Evolutionary conservation across 2,888 invertebrate species (phyloP), one percentile per base, ranked within the genome.

Genomic region (Papilio gigon): DNA sequence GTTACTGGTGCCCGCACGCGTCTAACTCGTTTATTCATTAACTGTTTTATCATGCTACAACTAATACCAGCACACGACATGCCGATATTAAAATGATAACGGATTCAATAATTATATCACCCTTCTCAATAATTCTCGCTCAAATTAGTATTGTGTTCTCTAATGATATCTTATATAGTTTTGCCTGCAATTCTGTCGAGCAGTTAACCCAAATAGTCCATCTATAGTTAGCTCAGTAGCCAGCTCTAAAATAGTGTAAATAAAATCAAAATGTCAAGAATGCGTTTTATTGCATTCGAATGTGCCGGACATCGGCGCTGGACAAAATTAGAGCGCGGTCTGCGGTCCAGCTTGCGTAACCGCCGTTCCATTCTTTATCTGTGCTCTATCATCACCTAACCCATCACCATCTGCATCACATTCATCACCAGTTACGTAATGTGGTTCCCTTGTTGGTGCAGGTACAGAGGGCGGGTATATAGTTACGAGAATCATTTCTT

Each of bases 401-500:
- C 27, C 66, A 62, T 68, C 70, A 71, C 59, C 66, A 73, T 61
- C 42, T 65, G 66, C 70, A 72, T 67, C 27, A 70, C 60, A 56
- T n/a, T 63, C 63, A 63, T 71, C 73, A 72, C 62, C 66, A 71
- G 78, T 77, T 77, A 74, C 77, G 76, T 82, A 82, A 83, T 83
- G 75, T 79, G 78, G 78, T 77, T 71, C 76, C 80, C 85, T 90
- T 90, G 78, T 91, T 91, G 86, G 86, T 87, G 84, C 92, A 92
- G 92, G 92, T 92, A 92, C 91, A 91, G 90, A 83, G 91, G 90
- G 82, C 91, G 92, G 78, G 90, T 88, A 70, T 92, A 92, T 91
- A 85, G 86, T 86, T 92, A 92, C 90, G 90, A 92, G 87, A 91
- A 90, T 85, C 92, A 92, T 90, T 92, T 91, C 90, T 92, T 91